Evolutionary conservation across 2,888 invertebrate genomes (phyloP).

Genomic region (Amitus sp.): DNA sequence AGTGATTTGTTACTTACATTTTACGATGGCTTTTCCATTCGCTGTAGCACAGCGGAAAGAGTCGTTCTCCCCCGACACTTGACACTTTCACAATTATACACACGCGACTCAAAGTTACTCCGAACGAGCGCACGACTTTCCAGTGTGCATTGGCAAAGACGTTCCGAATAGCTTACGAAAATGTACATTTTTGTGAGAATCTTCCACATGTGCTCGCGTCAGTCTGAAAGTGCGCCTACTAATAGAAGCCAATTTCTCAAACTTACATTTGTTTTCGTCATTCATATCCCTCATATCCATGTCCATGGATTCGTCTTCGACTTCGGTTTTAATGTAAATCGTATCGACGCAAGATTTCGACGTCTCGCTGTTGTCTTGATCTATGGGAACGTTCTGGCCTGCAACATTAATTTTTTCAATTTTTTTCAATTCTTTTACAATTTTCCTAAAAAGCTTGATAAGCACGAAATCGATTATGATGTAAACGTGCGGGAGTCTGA

Average conservation of each 20-base stretch:
- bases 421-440: background rate
- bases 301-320: slow-evolving; percentile 2
- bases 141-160: no score
- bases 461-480: no score
- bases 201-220: slow-evolving; percentile 7
- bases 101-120: background rate
- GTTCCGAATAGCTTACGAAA: no score
- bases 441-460: background rate
- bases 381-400: background rate
- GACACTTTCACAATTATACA: slow-evolving; percentile 1
- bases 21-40: no score
- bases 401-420: background rate
- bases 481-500: no score
- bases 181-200: slow-evolving; percentile 6
- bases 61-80: background rate
- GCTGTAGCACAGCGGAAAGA: background rate
- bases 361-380: background rate
- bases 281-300: background rate
- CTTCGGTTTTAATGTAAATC: background rate
- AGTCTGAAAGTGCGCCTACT: background rate
- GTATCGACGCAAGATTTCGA: background rate
- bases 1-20: slow-evolving; percentile 2
- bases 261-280: slow-evolving; percentile 8
- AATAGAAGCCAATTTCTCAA: background rate
- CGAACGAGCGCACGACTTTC: background rate